Evolutionary conservation across 2,113 vertebrate species (phyloP).

Genomic region (Odontesthes bonariensis): DNA sequence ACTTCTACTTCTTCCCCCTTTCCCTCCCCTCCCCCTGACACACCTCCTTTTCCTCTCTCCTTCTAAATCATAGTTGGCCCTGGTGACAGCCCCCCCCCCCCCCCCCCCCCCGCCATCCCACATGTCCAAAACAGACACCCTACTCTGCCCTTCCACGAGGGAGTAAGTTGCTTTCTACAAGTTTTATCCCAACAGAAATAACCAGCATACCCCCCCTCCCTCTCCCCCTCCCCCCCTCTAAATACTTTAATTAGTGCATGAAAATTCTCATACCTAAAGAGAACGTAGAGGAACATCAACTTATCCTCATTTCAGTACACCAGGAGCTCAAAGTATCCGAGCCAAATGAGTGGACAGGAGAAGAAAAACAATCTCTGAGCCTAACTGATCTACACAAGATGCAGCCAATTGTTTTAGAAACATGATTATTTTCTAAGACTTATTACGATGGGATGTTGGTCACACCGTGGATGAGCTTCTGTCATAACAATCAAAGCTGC

Average conservation of each 20-base stretch:
- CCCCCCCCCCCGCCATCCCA: constrained; percentile 11
- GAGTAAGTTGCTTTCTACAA: not conserved
- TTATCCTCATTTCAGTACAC: no score
- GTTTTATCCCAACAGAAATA: not conserved
- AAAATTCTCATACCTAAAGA: not conserved
- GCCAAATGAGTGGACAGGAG: constrained; percentile 14
- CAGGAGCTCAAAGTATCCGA: not conserved
- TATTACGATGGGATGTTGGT: constrained; percentile 12
- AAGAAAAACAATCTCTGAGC: constrained; percentile 16
- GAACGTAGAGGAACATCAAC: not conserved
- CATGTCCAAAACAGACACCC: constrained; percentile 37
- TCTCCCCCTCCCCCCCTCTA: not conserved
- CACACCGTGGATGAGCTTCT: constrained; percentile 6
- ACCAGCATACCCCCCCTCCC: not conserved
- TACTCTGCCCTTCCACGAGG: constrained; percentile 6
- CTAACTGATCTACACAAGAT: constrained; percentile 10
- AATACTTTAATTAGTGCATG: not conserved
- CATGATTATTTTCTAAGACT: not conserved
- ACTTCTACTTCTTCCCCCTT: constrained; percentile 41
- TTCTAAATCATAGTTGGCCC: constrained; percentile 63
- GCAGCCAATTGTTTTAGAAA: not conserved
- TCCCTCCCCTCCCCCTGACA: not conserved
- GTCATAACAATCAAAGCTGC: constrained; percentile 42
- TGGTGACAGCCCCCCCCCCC: constrained; percentile 33
- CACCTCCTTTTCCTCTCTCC: constrained; percentile 39